Evolutionary conservation across 2,113 vertebrate genomes (phyloP).

Genomic region (Cyprinus carpio): DNA sequence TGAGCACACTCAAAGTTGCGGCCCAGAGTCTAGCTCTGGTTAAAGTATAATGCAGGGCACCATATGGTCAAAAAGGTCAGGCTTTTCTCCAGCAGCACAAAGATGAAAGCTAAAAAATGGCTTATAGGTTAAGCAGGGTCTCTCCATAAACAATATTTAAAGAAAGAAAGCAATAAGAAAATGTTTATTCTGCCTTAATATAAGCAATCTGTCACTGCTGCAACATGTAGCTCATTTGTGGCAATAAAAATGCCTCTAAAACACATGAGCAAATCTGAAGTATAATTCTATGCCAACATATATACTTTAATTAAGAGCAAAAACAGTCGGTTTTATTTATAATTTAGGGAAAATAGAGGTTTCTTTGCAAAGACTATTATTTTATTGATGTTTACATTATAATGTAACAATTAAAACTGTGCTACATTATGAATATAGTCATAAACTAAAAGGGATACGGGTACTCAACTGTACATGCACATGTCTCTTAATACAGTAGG

Average conservation of each 20-base stretch:
- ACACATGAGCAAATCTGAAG: not conserved
- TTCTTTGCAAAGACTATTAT: not conserved
- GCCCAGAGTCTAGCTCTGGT: slow-evolving; percentile 48
- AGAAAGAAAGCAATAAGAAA: slow-evolving; percentile 55
- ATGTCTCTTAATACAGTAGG: not conserved
- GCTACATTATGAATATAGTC: not conserved
- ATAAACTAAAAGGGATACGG: not conserved
- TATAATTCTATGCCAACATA: not conserved
- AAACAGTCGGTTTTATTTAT: not conserved
- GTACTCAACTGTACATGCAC: not conserved
- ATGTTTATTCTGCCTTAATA: not conserved
- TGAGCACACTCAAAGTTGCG: slow-evolving; percentile 59
- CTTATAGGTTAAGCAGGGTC: slow-evolving; percentile 69
- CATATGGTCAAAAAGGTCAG: slow-evolving; percentile 59
- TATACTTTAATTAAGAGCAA: not conserved
- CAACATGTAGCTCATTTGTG: not conserved
- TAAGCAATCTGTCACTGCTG: not conserved
- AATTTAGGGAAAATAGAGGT: not conserved
- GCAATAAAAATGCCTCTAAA: not conserved
- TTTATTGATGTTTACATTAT: no score
- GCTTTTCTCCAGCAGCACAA: slow-evolving; percentile 33
- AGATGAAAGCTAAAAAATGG: slow-evolving; percentile 63
- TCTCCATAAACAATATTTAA: slow-evolving; percentile 70
- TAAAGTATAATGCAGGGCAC: slow-evolving; percentile 55
- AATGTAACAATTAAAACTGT: no score